phyloP scores from a whole-genome alignment of 2,797 vertebrate genomes.

The Anas acuta region DNA sequence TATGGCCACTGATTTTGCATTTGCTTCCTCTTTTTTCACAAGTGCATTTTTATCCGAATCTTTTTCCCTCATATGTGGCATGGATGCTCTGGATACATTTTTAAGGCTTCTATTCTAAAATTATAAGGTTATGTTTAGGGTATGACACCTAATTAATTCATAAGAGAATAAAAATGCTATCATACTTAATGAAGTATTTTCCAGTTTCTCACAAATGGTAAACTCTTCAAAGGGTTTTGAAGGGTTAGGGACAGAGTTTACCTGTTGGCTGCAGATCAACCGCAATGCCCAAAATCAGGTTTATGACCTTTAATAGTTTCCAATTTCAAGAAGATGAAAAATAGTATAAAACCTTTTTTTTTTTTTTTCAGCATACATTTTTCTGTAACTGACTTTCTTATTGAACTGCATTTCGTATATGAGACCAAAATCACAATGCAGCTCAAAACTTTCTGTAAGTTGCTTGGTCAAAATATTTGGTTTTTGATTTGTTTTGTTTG shows the following conservation, averaged over 20 bases:
- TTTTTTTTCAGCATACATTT: background rate
- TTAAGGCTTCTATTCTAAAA: background rate
- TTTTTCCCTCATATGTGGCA: background rate
- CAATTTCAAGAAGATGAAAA: background rate
- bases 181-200: background rate
- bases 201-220: background rate
- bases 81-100: background rate
- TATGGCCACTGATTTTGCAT: background rate
- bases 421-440: background rate
- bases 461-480: background rate
- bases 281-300: background rate
- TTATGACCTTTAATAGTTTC: background rate
- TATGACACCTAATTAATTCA: background rate
- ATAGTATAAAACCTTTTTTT: background rate
- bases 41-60: background rate
- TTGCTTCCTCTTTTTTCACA: background rate
- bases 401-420: background rate
- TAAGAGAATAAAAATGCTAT: background rate
- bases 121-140: background rate
- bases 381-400: background rate
- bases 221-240: background rate
- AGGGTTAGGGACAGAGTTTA: background rate
- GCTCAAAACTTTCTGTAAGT: background rate
- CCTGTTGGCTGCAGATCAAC: background rate
- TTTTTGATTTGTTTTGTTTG: background rate